Evolutionary conservation across 2,888 invertebrate species (phyloP).

Genomic region (Epinotia brunnichana): DNA sequence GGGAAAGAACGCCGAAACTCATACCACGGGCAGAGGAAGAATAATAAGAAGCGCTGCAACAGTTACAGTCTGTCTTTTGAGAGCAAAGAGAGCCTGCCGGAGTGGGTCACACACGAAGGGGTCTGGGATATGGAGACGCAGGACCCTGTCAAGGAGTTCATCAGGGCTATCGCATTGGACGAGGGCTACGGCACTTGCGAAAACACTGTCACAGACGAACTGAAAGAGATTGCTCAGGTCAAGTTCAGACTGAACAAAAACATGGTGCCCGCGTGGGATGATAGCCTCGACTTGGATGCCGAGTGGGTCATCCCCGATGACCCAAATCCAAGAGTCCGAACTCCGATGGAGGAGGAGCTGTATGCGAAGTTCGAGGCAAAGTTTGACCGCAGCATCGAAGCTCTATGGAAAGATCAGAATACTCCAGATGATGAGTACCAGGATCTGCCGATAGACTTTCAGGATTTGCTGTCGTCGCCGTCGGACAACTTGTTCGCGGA

Average conservation of each 20-base stretch:
- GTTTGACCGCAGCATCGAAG: conserved; percentile 87
- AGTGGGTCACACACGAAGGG: conserved; percentile 82
- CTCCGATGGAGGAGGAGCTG: conserved; percentile 78
- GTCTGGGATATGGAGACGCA: conserved; percentile 80
- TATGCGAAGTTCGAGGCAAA: conserved; percentile 86
- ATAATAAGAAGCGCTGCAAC: conserved; percentile 70
- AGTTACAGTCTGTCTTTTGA: conserved; percentile 76
- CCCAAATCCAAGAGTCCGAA: conserved; percentile 46
- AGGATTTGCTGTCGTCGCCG: conserved; percentile 84
- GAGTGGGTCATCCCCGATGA: conserved; percentile 71
- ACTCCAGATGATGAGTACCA: conserved; percentile 83
- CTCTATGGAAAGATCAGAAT: conserved; percentile 85
- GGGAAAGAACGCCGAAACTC: conserved; percentile 77
- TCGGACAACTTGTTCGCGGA: conserved; percentile 77
- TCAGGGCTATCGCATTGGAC: conserved; percentile 75
- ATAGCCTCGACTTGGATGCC: conserved; percentile 64
- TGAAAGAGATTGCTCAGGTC: conserved; percentile 60
- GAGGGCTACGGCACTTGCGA: conserved; percentile 82
- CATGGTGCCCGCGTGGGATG: conserved; percentile 73
- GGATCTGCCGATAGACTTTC: conserved; percentile 85
- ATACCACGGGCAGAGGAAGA: conserved; percentile 72
- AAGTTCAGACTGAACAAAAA: conserved; percentile 61
- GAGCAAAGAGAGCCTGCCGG: conserved; percentile 77
- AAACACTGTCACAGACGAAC: conserved; percentile 75
- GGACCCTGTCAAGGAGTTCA: conserved; percentile 79